These are phyloP conservation scores for Psilopogon haemacephalus DNA, from an alignment of 2,113 vertebrate genomes.

Conservation along the genomic window DNA sequence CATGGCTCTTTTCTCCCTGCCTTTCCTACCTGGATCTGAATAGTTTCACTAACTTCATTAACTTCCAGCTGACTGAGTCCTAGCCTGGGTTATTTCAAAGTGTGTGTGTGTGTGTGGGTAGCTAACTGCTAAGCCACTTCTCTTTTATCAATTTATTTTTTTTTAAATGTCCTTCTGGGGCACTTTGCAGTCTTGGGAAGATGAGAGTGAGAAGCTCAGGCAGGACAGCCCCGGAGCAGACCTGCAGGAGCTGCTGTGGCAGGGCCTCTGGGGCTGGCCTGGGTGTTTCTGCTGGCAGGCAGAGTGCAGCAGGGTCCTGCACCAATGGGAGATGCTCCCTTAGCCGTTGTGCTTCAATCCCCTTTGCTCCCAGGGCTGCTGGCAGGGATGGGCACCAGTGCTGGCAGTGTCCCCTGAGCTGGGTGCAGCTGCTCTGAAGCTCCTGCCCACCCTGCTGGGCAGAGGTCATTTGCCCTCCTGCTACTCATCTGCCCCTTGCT, in stretches of 20 bases:
- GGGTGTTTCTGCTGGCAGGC: not conserved
- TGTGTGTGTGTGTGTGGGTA: too few relatives aligned
- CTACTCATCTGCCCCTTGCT: not conserved
- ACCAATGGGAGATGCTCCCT: not conserved
- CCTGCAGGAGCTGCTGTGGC: not conserved
- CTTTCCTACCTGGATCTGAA: too few relatives aligned
- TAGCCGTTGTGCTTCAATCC: not conserved
- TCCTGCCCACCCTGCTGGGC: not conserved
- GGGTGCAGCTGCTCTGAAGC: not conserved
- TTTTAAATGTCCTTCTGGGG: not conserved
- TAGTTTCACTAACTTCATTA: too few relatives aligned
- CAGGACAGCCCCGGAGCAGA: not conserved
- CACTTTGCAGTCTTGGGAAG: constrained; percentile 1
- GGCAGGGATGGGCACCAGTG: not conserved
- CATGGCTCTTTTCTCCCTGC: too few relatives aligned
- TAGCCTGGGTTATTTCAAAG: too few relatives aligned
- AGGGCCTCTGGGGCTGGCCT: not conserved
- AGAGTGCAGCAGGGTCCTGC: not conserved
- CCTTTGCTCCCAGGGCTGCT: not conserved
- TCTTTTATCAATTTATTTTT: not conserved
- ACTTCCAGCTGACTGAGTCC: too few relatives aligned
- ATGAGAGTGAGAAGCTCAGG: not conserved
- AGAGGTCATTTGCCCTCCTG: not conserved
- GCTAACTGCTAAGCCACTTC: too few relatives aligned
- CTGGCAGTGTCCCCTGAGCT: not conserved